These are phyloP conservation scores for Rhyacichthys aspro DNA, from an alignment of 2,797 vertebrate species.

Conservation along the genomic window DNA sequence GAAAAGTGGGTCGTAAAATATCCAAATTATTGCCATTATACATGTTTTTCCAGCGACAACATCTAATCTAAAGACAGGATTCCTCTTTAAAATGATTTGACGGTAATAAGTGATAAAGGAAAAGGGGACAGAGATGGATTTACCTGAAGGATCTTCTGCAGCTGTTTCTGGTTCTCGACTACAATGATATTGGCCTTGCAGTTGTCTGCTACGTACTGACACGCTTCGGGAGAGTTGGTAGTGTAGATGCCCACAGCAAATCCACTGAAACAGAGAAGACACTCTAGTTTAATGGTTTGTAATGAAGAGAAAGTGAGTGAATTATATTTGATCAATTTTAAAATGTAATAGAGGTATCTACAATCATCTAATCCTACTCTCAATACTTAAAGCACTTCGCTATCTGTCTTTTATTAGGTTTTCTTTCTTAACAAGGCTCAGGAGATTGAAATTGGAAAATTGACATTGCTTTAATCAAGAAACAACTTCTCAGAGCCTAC, in stretches of 20 bases:
- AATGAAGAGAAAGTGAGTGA: neutral
- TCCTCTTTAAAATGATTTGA: no score
- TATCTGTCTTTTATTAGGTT: no score
- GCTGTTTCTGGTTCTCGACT: conserved; percentile 92
- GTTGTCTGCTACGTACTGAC: conserved; percentile 87
- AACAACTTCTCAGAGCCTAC: no score
- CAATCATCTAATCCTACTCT: neutral
- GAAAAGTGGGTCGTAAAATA: no score
- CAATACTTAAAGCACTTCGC: neutral
- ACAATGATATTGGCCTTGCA: conserved; percentile 88
- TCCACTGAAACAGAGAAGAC: conserved; percentile 75
- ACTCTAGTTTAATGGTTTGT: neutral
- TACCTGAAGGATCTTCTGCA: conserved; percentile 95
- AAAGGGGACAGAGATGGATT: conserved; percentile 24
- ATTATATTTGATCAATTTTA: no score
- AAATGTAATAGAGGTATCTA: neutral
- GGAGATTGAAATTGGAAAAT: no score
- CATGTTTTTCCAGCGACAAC: no score
- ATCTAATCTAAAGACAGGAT: no score
- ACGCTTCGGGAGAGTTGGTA: conserved; percentile 92
- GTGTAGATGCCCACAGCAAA: conserved; percentile 94
- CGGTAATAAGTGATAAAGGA: neutral
- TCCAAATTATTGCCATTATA: neutral
- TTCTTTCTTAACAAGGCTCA: no score
- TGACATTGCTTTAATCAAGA: no score